Conservation (phyloP, 1,140 invertebrate genomes). For the Contarinia nasturtii region DNA sequence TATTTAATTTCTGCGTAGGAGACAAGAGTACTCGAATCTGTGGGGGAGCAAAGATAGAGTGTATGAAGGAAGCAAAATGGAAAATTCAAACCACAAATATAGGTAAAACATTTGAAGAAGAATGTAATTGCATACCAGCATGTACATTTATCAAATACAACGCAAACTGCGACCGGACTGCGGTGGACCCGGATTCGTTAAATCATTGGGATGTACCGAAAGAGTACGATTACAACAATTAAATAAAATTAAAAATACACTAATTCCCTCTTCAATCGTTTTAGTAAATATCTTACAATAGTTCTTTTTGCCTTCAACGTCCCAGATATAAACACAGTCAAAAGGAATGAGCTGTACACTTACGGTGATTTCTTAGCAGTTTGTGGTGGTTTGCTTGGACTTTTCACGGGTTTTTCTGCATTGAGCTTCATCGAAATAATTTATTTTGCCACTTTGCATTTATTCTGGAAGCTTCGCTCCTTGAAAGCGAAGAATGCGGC, state of each 20-base stretch:
- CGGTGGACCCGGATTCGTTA: conserved; percentile 38
- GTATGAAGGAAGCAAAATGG: conserved; percentile 28
- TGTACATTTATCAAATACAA: conserved; percentile 46
- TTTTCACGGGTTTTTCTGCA: conserved; percentile 28
- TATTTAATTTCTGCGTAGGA: conserved; percentile 13
- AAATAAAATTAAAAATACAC: too few relatives aligned
- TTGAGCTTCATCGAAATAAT: conserved; percentile 32
- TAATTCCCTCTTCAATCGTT: too few relatives aligned
- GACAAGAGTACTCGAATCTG: conserved; percentile 33
- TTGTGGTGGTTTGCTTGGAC: conserved; percentile 27
- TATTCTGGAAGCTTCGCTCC: too few relatives aligned
- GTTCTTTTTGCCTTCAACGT: too few relatives aligned
- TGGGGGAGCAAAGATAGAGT: conserved; percentile 26
- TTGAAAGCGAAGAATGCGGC: too few relatives aligned
- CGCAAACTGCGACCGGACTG: conserved; percentile 42
- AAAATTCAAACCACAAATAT: conserved; percentile 27
- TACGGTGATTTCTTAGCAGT: conserved; percentile 24
- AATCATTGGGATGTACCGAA: too few relatives aligned
- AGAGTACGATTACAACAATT: too few relatives aligned
- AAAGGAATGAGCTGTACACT: conserved; percentile 20
- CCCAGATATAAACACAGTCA: conserved; percentile 13
- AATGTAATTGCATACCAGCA: conserved; percentile 41
- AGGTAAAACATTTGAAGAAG: conserved; percentile 21
- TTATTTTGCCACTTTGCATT: conserved; percentile 24
- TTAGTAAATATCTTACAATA: conserved; percentile 3